Base-by-base conservation (phyloP, 2,888 invertebrate species). In the Drosophila heteroneura region DNA sequence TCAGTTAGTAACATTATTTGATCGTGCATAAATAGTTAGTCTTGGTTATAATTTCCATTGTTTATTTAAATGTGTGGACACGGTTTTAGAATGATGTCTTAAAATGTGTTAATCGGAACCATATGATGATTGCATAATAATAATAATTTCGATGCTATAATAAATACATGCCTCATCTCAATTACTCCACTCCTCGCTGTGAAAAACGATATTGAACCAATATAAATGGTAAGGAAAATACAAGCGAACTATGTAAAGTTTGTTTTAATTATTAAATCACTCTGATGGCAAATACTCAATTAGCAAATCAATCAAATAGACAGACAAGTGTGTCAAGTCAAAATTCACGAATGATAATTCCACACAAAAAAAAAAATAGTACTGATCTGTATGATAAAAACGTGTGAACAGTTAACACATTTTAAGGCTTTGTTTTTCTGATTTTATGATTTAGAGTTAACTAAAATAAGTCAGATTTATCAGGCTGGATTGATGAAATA, bases 331-430 rank as follows among this genome's bases (percentile, higher is more conserved):
- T 54, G 22, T 39, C 52, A 53, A 71, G 16, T 37, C 33, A 37
- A 77, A 63, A 52, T 54, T 37, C 59, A 51, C 37, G 19, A 53
- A 39, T 61, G 53, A 66, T 70, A 26, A 33, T n/a, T 39, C 26
- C 30, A 52, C 30, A 35, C 9, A 28, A 9, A 19, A 12, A 19
- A 52, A 12, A 32, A 57, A 49, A 14, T n/a, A 35, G 14, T 51
- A 10, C 28, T 19, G 26, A 26, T 26, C 16, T 14, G 16, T 49
- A 52, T 10, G 51, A 35, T 67, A 37, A 56, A 68, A 79, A 80
- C 77, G 75, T 74, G 70, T 58, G 39, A 41, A 47, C 51, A 65
- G 70, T 85, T 87, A 85, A 49, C 83, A 82, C 62, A 56, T 58
- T 56, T 69, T 57, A 51, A 62, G 33, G 47, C 71, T 53, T 53